Percentiles rank a stretch among this genome's conserved stretches.
Evolutionary conservation across 2,113 vertebrate species (phyloP).

Genomic region (Prionailurus bengalensis): DNA sequence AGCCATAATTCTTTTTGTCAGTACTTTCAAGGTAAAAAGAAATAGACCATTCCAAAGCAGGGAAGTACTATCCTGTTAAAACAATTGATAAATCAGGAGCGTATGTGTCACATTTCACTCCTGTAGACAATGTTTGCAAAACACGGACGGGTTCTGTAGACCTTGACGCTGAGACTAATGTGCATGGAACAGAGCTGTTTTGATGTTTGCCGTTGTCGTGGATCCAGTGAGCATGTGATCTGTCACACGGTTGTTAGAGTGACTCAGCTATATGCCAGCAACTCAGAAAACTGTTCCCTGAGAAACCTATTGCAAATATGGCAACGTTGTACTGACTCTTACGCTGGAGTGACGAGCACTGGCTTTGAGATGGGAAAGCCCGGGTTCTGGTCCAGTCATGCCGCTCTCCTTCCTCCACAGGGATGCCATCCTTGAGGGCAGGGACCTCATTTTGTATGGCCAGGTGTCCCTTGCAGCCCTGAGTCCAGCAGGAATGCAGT

Average conservation of each 20-base stretch:
- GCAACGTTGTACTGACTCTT: neutral
- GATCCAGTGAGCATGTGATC: neutral
- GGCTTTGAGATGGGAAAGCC: neutral
- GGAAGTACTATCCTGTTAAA: neutral
- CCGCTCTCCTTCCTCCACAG: accelerated
- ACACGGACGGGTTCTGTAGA: neutral
- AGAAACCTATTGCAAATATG: neutral
- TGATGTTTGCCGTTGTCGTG: neutral
- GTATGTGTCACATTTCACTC: neutral
- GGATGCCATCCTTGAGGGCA: too few species aligned
- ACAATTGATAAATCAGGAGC: neutral
- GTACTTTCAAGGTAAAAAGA: neutral
- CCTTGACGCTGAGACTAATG: neutral
- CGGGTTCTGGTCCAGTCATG: too few species aligned
- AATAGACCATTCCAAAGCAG: conserved; percentile 8
- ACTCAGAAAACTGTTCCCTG: neutral
- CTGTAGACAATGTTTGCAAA: neutral
- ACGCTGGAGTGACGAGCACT: neutral
- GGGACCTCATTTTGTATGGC: neutral
- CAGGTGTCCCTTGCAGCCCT: too few species aligned
- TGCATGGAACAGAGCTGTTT: neutral
- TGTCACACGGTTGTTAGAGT: neutral
- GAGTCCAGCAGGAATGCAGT: neutral
- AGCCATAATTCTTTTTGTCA: neutral
- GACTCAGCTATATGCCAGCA: neutral